Base-by-base conservation (phyloP, 2,113 vertebrate species). In the Phodopus roborovskii region DNA sequence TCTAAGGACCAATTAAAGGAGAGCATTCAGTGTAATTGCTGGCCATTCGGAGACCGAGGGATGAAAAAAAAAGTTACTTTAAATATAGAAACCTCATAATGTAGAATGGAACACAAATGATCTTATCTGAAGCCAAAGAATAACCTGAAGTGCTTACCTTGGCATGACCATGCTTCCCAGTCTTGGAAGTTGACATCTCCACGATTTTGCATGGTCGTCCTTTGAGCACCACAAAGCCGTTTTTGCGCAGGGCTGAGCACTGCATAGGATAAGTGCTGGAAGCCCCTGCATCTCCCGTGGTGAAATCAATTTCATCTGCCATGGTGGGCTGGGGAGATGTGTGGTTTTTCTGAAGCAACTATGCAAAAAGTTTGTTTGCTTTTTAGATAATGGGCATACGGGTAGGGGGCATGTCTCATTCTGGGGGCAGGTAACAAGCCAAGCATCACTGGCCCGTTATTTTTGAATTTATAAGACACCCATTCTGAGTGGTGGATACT, bases 101-200 rank as follows among this genome's bases (percentile, higher is more conserved):
- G 42, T 66, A 36, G 56, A 86, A 88, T 48, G 53, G 75, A 94
- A 94, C 33, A 48, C 68, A 86, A 89, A 73, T 60, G 36, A 94
- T 84, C 42, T n/a, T 64, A 90, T 85, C 2, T 19, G 20, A 91
- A 28, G 56, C 26, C 82, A 33, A 62, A 74, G 53, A 20, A 24
- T 24, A 81, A 74, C 36, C 26, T 26, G 62, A 68, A 87, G 75
- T 66, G 66, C 83, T 95, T 98, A 99, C 99, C 99, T 99, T 99
- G 94, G 99, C 99, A 95, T 99, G 99, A 64, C 99, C 99, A 81
- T 99, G 99, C 98, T 99, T 99, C 96, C 99, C 99, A 12, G 99
- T 99, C 98, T 99, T 99, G 97, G 99, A 99, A 93, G 99, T 99
- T 95, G 99, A 99, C 99, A 99, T 99, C 98, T 99, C 99, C 62